Conservation (phyloP, 2,113 vertebrate species). For the Burhinus oedicnemus region DNA sequence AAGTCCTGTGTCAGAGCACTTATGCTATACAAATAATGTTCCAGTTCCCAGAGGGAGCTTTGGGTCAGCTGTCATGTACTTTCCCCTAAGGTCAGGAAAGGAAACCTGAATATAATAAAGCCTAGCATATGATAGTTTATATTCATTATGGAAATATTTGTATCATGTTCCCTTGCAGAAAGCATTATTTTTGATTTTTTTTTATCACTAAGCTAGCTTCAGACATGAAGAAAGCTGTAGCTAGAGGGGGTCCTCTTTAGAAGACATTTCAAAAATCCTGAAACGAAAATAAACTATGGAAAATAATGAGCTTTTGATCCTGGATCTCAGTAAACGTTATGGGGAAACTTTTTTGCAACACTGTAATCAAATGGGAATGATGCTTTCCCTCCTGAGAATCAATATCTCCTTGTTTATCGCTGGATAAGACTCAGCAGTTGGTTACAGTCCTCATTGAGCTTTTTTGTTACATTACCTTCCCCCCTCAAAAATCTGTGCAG, state of each 20-base stretch:
- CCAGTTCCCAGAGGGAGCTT: not conserved
- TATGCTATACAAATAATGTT: not conserved
- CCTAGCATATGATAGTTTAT: not conserved
- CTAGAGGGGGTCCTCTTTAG: conserved; percentile 2
- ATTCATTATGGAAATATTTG: conserved; percentile 27
- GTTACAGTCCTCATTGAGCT: not conserved
- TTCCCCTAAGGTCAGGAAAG: not conserved
- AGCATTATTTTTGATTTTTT: conserved; percentile 1
- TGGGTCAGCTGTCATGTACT: not conserved
- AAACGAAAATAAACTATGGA: conserved; percentile 12
- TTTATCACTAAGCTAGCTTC: not conserved
- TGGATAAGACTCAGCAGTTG: not conserved
- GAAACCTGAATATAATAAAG: conserved; percentile 13
- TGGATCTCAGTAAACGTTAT: conserved; percentile 24
- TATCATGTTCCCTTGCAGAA: not conserved
- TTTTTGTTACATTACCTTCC: not conserved
- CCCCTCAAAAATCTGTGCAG: not conserved
- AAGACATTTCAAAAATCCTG: conserved; percentile 28
- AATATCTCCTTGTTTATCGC: not conserved
- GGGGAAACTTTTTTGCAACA: not conserved
- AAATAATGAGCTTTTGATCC: conserved; percentile 39
- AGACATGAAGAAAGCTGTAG: not conserved
- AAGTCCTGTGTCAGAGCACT: not conserved
- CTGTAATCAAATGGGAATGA: conserved; percentile 24
- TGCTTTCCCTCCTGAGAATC: not conserved